Evolutionary conservation across 2,888 invertebrate species (phyloP), one percentile per base, ranked within the genome.

Genomic region (Hydriomena furcata): DNA sequence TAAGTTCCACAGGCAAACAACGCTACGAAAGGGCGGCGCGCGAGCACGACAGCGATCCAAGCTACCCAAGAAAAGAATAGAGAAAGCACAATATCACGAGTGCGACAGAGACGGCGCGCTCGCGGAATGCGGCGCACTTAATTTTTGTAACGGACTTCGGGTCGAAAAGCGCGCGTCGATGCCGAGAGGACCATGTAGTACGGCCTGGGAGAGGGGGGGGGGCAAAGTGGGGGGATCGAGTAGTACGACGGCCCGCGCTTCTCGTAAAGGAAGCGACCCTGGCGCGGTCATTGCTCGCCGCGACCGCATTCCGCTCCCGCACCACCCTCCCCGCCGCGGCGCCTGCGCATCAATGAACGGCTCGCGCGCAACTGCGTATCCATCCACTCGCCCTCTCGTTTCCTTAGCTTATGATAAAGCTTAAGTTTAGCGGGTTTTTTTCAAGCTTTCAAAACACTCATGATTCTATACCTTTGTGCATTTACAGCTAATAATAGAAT

Each of bases 201-300:
- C 80, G 79, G 76, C 60, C 63, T 24, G n/a, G n/a, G n/a, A n/a
- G 38, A 68, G 40, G 68, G 65, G 64, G 62, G 75, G 60, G 68
- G 62, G 70, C n/a, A n/a, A n/a, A n/a, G n/a, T 69, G 74, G 79
- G 77, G 77, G 70, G 65, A 62, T 65, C 73, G 81, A 75, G 78
- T 88, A 87, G 87, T 87, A 88, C 87, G 84, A 38, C 85, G 85
- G 83, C 80, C 80, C 79, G 86, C 82, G 81, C 79, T 86, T 84
- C 88, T 88, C 84, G 89, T 88, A 88, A 88, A 89, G 88, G 88
- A 88, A 87, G 84, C 88, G 88, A 87, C 89, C 89, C 89, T 89
- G 89, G 85, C 84, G 86, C 87, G 89, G 89, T 89, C 89, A 89
- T 86, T 89, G 89, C 89, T 84, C 89, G 89, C 84, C 81, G 80